Evolutionary conservation across 2,888 invertebrate species (phyloP).

Genomic region (Orthosia cruda): DNA sequence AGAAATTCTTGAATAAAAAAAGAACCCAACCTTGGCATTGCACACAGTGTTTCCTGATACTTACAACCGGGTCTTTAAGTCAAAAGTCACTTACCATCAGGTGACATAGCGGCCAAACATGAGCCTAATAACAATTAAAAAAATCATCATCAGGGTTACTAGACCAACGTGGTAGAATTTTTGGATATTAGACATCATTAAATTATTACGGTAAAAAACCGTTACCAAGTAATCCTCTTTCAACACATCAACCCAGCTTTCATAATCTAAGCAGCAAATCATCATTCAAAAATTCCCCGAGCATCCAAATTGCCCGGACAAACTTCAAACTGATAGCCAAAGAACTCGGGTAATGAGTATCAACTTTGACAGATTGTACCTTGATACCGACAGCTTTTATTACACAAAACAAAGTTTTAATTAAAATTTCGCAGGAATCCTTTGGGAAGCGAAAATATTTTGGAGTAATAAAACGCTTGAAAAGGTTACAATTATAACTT

Average conservation of each 20-base stretch:
- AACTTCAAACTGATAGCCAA: constrained; percentile 52
- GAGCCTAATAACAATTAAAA: too few species aligned
- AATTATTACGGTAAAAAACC: background rate
- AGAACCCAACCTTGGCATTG: background rate
- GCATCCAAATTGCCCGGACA: constrained; percentile 28
- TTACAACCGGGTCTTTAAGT: too few species aligned
- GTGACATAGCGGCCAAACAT: too few species aligned
- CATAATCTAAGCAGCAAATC: constrained; percentile 21
- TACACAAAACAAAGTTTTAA: constrained; percentile 67
- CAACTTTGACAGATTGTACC: constrained; percentile 64
- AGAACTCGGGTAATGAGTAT: constrained; percentile 57
- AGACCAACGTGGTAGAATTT: background rate
- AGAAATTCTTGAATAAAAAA: too few species aligned
- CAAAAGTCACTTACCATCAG: too few species aligned
- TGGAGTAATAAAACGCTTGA: constrained; percentile 61
- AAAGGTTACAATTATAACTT: constrained; percentile 62
- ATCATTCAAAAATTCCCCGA: constrained; percentile 24
- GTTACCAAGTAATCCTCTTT: constrained; percentile 1
- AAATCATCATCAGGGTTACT: too few species aligned
- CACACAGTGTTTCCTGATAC: too few species aligned
- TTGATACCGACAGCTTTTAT: constrained; percentile 63
- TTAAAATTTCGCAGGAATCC: constrained; percentile 62
- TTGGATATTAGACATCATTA: background rate
- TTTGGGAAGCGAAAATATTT: constrained; percentile 63
- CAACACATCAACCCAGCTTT: constrained; percentile 11